Evolutionary conservation across 2,797 vertebrate species (phyloP).

Genomic region (Sternotherus odoratus): DNA sequence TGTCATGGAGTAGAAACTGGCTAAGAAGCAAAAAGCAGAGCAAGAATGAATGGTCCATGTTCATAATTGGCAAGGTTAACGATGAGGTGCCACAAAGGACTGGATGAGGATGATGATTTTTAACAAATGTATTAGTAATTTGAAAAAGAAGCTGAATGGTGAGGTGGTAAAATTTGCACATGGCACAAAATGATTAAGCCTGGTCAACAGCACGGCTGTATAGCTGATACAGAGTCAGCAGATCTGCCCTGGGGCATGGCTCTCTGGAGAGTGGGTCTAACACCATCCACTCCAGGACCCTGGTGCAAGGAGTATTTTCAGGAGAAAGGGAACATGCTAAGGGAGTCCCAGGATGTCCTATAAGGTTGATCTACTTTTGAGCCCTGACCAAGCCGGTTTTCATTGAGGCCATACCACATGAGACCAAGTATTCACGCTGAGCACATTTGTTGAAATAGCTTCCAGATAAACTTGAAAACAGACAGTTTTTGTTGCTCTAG

Average conservation of each 20-base stretch:
- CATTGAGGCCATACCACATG: too few species aligned
- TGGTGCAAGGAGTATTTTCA: background rate
- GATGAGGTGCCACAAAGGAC: too few species aligned
- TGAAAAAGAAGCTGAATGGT: background rate
- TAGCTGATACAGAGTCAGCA: background rate
- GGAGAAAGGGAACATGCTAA: background rate
- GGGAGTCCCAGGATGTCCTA: background rate
- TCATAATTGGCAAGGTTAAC: background rate
- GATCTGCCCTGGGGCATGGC: background rate
- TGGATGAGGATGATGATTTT: background rate
- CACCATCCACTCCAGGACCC: background rate
- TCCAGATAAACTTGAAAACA: too few species aligned
- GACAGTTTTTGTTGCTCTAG: too few species aligned
- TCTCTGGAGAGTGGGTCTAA: background rate
- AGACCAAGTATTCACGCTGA: too few species aligned
- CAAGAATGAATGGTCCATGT: background rate
- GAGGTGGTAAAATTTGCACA: background rate
- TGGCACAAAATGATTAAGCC: background rate
- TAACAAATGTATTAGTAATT: background rate
- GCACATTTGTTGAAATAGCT: too few species aligned
- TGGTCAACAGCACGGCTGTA: background rate
- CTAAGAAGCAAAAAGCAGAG: background rate
- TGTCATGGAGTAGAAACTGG: background rate
- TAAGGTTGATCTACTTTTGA: background rate
- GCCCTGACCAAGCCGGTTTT: too few species aligned